Conservation (phyloP, 2,797 vertebrate species). For the Syngnathus rostellatus region DNA sequence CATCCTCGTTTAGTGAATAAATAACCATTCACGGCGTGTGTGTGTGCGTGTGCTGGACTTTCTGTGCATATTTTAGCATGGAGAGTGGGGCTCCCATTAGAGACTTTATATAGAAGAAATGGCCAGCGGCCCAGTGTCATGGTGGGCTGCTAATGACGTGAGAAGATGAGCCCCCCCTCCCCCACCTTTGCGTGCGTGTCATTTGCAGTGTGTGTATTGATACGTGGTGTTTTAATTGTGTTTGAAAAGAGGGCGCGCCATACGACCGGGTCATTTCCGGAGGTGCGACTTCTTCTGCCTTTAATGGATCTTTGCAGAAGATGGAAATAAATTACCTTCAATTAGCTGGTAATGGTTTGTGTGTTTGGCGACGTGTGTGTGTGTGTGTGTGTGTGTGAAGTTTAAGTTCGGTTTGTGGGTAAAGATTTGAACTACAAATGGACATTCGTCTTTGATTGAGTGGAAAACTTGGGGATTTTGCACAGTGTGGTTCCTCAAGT, state of each 20-base stretch:
- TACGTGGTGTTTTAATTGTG: conserved; percentile 99
- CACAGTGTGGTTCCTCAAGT: neutral
- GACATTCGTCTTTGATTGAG: neutral
- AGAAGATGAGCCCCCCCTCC: conserved; percentile 89
- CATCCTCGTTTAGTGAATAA: conserved; percentile 99
- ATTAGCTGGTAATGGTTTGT: conserved; percentile 83
- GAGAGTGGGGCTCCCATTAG: conserved; percentile 82
- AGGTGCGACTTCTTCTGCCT: conserved; percentile 44
- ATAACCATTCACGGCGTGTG: conserved; percentile 96
- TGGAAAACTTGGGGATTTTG: neutral
- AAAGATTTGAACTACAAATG: neutral
- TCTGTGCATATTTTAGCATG: conserved; percentile 90
- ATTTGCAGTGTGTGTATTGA: conserved; percentile 99
- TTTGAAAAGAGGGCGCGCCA: conserved; percentile 96
- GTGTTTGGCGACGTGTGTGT: conserved; percentile 38
- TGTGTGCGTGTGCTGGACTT: conserved; percentile 77
- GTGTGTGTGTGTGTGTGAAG: conserved; percentile 10
- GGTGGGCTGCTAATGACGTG: conserved; percentile 99
- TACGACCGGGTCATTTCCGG: conserved; percentile 66
- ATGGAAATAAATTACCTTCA: conserved; percentile 98
- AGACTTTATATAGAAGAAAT: conserved; percentile 99
- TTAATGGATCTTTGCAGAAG: conserved; percentile 70
- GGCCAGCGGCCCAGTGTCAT: conserved; percentile 93
- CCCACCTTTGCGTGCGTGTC: conserved; percentile 78
- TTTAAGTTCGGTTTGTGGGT: neutral